phyloP scores from a whole-genome alignment of 2,888 invertebrate species.

The Apodemia zela region DNA sequence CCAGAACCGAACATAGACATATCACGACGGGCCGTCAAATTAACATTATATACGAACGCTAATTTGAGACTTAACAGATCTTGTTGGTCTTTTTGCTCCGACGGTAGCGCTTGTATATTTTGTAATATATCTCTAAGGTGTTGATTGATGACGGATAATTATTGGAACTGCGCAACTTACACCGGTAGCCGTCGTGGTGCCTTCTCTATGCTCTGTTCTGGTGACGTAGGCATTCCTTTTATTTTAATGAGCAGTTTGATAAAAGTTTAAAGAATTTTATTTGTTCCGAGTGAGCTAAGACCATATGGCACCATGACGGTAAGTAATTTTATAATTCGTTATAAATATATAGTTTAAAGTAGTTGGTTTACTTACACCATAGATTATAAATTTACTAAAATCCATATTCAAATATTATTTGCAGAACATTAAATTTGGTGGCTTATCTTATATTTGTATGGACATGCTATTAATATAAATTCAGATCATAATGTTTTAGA shows the following conservation, averaged over 20 bases:
- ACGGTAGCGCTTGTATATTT: constrained; percentile 44
- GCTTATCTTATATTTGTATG: no score
- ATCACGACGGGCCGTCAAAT: constrained; percentile 68
- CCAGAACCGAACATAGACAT: constrained; percentile 73
- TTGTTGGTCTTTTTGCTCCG: constrained; percentile 12
- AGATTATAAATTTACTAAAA: no score
- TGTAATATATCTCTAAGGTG: constrained; percentile 39
- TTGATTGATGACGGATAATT: constrained; percentile 79
- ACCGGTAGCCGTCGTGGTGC: constrained; percentile 71
- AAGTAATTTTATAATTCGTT: constrained; percentile 41
- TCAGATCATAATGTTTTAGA: no score
- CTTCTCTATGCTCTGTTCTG: constrained; percentile 78
- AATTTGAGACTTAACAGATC: constrained; percentile 6
- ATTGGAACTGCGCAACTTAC: constrained; percentile 53
- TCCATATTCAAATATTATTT: no score
- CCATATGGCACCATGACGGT: constrained; percentile 68
- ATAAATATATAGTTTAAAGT: no score
- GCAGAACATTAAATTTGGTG: no score
- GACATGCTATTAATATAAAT: no score
- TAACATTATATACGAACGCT: constrained; percentile 32
- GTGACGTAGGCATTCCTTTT: constrained; percentile 58
- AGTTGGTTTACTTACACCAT: no score
- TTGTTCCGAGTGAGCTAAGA: constrained; percentile 40
- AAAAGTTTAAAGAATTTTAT: constrained; percentile 20
- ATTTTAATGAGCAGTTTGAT: constrained; percentile 10